These are phyloP conservation scores for Acipenser transmontanus DNA, from an alignment of 2,797 vertebrate species.

Conservation along the genomic window DNA sequence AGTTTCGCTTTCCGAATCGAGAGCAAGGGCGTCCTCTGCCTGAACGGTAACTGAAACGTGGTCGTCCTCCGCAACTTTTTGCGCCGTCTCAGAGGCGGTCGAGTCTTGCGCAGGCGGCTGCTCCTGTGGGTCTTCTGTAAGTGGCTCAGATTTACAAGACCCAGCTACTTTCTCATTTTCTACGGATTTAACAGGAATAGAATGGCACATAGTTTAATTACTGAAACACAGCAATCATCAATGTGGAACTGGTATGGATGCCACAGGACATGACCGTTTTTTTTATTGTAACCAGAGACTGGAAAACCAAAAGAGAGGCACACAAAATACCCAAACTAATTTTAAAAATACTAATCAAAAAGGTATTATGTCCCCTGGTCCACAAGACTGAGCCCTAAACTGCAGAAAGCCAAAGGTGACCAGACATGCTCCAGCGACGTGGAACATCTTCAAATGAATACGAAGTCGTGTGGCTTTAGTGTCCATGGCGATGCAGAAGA, in stretches of 20 bases:
- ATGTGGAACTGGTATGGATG: slow-evolving; percentile 86
- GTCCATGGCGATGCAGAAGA: slow-evolving; percentile 34
- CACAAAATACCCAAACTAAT: slow-evolving; percentile 49
- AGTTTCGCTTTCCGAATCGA: slow-evolving; percentile 72
- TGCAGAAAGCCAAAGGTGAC: slow-evolving; percentile 61
- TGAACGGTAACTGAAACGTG: slow-evolving; percentile 65
- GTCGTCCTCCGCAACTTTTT: slow-evolving; percentile 73
- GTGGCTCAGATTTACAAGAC: slow-evolving; percentile 97
- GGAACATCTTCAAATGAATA: slow-evolving; percentile 39
- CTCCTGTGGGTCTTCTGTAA: slow-evolving; percentile 86
- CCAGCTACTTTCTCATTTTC: slow-evolving; percentile 99
- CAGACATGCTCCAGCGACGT: slow-evolving; percentile 46
- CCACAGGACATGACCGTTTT: slow-evolving; percentile 69
- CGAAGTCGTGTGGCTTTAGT: slow-evolving; percentile 27
- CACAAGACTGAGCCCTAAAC: slow-evolving; percentile 44
- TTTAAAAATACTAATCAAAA: slow-evolving; percentile 15
- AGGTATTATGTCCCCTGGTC: slow-evolving; percentile 56
- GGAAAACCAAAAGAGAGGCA: slow-evolving; percentile 77
- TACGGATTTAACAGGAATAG: slow-evolving; percentile 99
- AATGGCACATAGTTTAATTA: slow-evolving; percentile 98
- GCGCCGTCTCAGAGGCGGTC: slow-evolving; percentile 64
- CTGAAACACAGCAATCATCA: slow-evolving; percentile 94
- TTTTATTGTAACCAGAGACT: slow-evolving; percentile 72
- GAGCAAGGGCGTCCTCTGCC: slow-evolving; percentile 50
- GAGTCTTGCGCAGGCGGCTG: slow-evolving; percentile 76